Base-by-base conservation (phyloP, 2,797 vertebrate genomes). In the Neopelma chrysocephalum region DNA sequence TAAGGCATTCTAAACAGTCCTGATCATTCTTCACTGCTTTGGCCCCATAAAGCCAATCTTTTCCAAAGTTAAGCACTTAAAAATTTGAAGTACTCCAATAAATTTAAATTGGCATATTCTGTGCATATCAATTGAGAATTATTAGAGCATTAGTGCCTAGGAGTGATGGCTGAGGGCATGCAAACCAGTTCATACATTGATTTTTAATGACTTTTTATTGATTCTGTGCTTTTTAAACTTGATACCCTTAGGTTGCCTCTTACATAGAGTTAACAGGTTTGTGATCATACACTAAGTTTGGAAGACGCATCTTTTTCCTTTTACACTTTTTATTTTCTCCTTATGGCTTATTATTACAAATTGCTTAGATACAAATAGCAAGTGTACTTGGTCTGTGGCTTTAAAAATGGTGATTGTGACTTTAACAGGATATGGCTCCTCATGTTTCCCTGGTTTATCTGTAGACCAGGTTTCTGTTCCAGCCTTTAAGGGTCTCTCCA, bases 201-300 rank as follows among this genome's bases (percentile, higher is more conserved):
- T 98, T 98, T 98, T 98, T 98, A 98, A 98, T 98, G 98, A 98
- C 97, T 97, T 97, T 93, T 96, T 97, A 98, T 98, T 98, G 98
- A 98, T 98, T 97, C 90, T 6, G 27, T 94, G 96, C 97, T 97
- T 98, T 98, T 97, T 96, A 97, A 98, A 96, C 93, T 96, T 79
- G 96, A 91, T 90, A 96, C 94, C 96, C 97, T 91, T 91, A 97
- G 94, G 96, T 97, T 94, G 89, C 56, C 93, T 96, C 72, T 94
- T 94, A 94, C 82, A 85, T 81, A 79, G 94, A 94, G 95, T 92
- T 97, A 84, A 34, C 40, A 78, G 82, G 64, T 83, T 91, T 96
- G 89, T 82, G 89, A 73, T 64, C 60, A 84, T 87, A 32, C 7
- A 47, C 89, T 62, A 69, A 64, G 76, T 96, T 93, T 47, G 25